Base-by-base conservation (phyloP, 2,888 invertebrate genomes). In the Ennomos fuscantarius region DNA sequence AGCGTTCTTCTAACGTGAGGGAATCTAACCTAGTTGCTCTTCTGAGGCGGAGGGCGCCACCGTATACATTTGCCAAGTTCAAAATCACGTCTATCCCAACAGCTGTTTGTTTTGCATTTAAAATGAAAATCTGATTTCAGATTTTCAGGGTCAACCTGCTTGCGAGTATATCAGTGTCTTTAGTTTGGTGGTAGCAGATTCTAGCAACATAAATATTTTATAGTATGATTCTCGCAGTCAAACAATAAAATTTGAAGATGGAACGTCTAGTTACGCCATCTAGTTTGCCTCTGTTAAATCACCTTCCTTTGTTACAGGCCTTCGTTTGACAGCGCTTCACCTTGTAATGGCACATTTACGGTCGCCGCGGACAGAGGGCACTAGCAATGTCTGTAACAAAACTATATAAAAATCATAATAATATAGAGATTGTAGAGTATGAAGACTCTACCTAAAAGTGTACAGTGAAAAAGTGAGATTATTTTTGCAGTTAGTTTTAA, bases 271-370 rank as follows among this genome's bases (percentile, higher is more conserved):
- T 54, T 66, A 32, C 71, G 77, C 76, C 82, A 81, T 79, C 82
- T 68, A 36, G 8, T 13, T 41, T 32, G 10, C 5, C 15, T 34
- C 9, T n/a, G 8, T 32, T 12, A 9, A 31, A 34, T 11, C 33
- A 11, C 11, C 13, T 43, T 41, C 46, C 67, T n/a, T 72, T 24
- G 24, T 74, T 65, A 48, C 86, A 88, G 87, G 66, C 70, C 82
- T 31, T 60, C 78, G 49, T 75, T 82, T 62, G 87, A 84, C 50
- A 82, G 63, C 63, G 72, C 73, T 37, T 76, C 87, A 1, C 79
- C 86, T 13, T 83, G 84, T 75, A 89, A 87, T 62, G 91, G 89
- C 43, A 89, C 89, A 49, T 90, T 91, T 62, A 86, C 88, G 8
- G 70, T 83, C 24, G 79, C 83, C 31, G 84, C 89, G 75, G 87